A percentile compares a stretch with the other conserved stretches of the same genome.
Evolutionary conservation across 1,140 invertebrate genomes (phyloP).

Genomic region (Drosophila lacertosa): DNA sequence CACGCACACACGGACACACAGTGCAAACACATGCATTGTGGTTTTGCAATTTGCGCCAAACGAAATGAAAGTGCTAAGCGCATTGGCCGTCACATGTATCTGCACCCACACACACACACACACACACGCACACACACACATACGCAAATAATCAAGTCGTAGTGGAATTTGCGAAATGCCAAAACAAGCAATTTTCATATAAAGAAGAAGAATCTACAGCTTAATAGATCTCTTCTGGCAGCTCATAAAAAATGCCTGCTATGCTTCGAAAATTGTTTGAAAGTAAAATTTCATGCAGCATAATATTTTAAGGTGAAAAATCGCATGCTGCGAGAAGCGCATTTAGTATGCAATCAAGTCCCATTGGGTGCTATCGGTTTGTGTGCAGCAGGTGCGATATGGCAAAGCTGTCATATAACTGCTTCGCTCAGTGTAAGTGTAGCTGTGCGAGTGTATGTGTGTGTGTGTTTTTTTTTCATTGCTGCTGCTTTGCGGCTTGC

Average conservation of each 20-base stretch:
- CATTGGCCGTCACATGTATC: conserved; percentile 66
- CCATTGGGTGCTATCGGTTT: conserved; percentile 3
- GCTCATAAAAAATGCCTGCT: neutral
- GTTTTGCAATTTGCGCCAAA: conserved; percentile 79
- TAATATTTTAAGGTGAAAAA: neutral
- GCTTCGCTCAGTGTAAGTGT: conserved; percentile 18
- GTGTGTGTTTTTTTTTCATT: conserved; percentile 38
- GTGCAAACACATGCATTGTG: conserved; percentile 56
- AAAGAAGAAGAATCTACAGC: too few relatives aligned
- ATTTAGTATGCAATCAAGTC: conserved; percentile 7
- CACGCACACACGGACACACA: conserved; percentile 2
- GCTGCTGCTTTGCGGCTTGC: conserved; percentile 59
- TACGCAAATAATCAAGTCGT: too few relatives aligned
- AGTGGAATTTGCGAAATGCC: too few relatives aligned
- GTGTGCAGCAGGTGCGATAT: conserved; percentile 75
- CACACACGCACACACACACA: conserved; percentile 2
- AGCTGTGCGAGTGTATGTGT: conserved; percentile 8
- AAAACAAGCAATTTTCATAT: too few relatives aligned
- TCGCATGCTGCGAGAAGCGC: neutral
- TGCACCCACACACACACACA: conserved; percentile 2
- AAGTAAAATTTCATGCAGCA: too few relatives aligned
- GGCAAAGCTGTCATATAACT: conserved; percentile 61
- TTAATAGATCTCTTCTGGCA: neutral
- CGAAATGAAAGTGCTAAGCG: conserved; percentile 79
- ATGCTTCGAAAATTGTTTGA: neutral